Evolutionary conservation across 2,797 vertebrate species (phyloP), one percentile per base, ranked within the genome.

Genomic region (Odontamblyopus rebecca): DNA sequence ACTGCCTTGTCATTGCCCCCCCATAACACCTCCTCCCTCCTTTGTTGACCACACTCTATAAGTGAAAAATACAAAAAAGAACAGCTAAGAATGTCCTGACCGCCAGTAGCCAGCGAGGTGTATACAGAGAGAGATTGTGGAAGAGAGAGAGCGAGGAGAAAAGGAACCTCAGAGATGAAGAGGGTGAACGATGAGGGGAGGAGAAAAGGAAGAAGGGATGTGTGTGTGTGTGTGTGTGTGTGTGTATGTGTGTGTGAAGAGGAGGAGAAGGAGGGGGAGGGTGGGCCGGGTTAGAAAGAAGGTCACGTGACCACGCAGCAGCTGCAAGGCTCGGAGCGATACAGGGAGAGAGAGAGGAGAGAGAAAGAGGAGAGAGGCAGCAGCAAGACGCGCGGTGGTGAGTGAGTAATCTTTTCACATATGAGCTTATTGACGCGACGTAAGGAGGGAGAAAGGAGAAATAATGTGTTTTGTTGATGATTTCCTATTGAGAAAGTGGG

Each of bases 281-380:
- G 70, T 60, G 76, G 74, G 67, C 72, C 73, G 76, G 79, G 82
- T 84, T 85, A 83, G 83, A 85, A 88, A 90, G 74, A 83, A 83
- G 88, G 86, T 93, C 90, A 93, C 86, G 85, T 93, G 90, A 88
- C 81, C 83, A 81, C 72, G 82, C 85, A 89, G 90, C 90, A 92
- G 91, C 90, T 93, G 90, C 90, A 91, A 90, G 88, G 88, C 89
- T 91, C 88, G 89, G 90, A 87, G 82, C 78, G 83, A 85, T 86
- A 84, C 83, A 86, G 85, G 87, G 82, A 89, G 75, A 87, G 88
- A 88, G 81, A 61, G 15, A 61, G 59, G 6, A 15, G 13, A 81
- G 81, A 86, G 81, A 86, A 76, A 88, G 82, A 91, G 89, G 80
- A 88, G 86, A 90, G 59, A 32, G 82, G 86, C 85, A 84, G 83